These are phyloP conservation scores for Batillaria attramentaria DNA, from an alignment of 1,140 invertebrate species.

Conservation along the genomic window DNA sequence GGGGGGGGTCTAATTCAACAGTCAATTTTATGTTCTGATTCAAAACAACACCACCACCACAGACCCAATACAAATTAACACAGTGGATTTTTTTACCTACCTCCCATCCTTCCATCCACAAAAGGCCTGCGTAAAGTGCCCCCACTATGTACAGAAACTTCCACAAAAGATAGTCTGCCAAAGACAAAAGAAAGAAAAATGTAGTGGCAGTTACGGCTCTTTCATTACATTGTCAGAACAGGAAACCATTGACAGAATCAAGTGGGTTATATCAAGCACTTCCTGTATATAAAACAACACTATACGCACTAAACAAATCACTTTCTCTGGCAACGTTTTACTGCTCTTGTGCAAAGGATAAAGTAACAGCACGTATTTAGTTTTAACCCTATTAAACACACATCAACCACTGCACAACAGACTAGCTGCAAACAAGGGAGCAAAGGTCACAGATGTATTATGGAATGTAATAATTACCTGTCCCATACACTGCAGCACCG, in stretches of 20 bases:
- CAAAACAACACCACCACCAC: no score
- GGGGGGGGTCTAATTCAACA: no score
- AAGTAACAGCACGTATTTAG: background rate
- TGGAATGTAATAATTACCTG: constrained; percentile 7
- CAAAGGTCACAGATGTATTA: background rate
- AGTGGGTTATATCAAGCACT: background rate
- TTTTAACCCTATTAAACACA: background rate
- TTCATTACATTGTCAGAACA: no score
- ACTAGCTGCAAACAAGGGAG: background rate
- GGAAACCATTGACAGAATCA: background rate
- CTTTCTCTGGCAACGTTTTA: background rate
- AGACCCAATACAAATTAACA: no score
- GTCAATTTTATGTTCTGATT: no score
- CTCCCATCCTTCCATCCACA: constrained; percentile 36
- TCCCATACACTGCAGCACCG: constrained; percentile 28
- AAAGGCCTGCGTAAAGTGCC: constrained; percentile 20
- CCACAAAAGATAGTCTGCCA: constrained; percentile 27
- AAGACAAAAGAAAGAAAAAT: background rate
- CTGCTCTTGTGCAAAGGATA: background rate
- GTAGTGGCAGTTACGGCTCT: no score
- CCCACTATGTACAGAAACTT: constrained; percentile 25
- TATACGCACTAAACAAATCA: background rate
- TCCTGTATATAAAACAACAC: background rate
- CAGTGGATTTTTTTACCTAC: constrained; percentile 29
- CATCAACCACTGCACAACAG: background rate